phyloP scores from a whole-genome alignment of 2,888 invertebrate genomes.

The Acrocyrtus sp. region DNA sequence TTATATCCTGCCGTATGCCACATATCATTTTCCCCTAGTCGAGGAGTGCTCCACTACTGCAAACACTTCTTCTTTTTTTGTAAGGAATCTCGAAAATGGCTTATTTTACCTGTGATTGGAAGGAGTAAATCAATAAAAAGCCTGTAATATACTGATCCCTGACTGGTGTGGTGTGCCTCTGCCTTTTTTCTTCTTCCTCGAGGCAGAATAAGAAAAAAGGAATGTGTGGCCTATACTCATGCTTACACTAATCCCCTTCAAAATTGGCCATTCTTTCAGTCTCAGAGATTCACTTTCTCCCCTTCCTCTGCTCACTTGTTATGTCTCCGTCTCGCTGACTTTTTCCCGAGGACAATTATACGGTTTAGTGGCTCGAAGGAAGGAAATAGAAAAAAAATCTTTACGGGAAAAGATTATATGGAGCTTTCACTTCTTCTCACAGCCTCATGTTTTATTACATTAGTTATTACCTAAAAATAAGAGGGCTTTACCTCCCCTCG shows the following conservation, averaged over 20 bases:
- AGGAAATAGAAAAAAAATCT: conserved; percentile 13
- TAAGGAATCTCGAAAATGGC: too few relatives aligned
- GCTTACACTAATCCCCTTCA: conserved; percentile 39
- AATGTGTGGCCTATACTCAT: too few relatives aligned
- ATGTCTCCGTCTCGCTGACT: conserved; percentile 4
- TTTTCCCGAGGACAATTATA: conserved; percentile 33
- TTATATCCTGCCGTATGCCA: too few relatives aligned
- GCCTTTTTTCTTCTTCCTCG: too few relatives aligned
- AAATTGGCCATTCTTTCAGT: conserved; percentile 37
- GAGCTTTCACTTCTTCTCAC: neutral
- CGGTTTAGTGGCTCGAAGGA: neutral
- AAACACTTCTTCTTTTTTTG: too few relatives aligned
- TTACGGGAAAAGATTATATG: conserved; percentile 1
- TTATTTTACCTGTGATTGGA: too few relatives aligned
- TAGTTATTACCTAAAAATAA: conserved; percentile 2
- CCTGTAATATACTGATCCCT: too few relatives aligned
- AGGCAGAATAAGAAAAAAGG: too few relatives aligned
- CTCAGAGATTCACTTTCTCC: conserved; percentile 4
- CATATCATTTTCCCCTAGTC: too few relatives aligned
- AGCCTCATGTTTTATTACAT: conserved; percentile 8
- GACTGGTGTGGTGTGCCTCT: too few relatives aligned
- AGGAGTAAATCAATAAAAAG: too few relatives aligned
- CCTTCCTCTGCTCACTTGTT: conserved; percentile 7
- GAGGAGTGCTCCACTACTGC: too few relatives aligned
- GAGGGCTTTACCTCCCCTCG: neutral